phyloP scores from a whole-genome alignment of 2,113 vertebrate species.

The Propithecus coquereli region DNA sequence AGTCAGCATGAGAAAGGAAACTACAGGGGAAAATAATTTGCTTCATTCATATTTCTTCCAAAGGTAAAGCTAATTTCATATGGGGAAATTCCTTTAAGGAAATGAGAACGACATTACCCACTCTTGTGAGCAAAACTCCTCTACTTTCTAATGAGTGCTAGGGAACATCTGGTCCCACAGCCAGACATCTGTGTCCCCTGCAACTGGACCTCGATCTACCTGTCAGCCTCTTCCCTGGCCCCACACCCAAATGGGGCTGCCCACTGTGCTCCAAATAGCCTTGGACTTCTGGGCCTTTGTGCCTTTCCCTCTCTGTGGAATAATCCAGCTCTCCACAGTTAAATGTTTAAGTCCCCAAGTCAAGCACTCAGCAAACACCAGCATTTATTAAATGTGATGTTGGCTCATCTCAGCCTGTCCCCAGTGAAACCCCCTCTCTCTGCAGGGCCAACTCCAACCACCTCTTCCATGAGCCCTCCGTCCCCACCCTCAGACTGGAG shows the following conservation, averaged over 20 bases:
- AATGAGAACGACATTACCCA: too few species aligned
- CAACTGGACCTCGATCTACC: too few species aligned
- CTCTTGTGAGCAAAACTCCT: neutral
- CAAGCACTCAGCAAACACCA: neutral
- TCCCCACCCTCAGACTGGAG: neutral
- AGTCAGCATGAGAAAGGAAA: neutral
- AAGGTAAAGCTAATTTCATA: neutral
- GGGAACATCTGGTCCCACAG: neutral
- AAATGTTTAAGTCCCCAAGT: neutral
- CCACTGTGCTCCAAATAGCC: neutral
- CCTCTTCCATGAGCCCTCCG: neutral
- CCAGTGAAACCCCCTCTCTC: neutral
- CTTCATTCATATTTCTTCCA: neutral
- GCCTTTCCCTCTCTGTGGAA: neutral
- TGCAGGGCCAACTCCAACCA: neutral
- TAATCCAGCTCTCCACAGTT: neutral
- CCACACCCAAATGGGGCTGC: neutral
- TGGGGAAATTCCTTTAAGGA: neutral
- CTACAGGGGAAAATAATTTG: neutral
- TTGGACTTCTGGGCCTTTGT: neutral
- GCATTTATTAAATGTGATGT: neutral
- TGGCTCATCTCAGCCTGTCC: neutral
- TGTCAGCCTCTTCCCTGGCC: rapidly evolving
- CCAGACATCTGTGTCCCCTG: neutral
- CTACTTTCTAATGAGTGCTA: neutral